Evolutionary conservation across 2,797 vertebrate genomes (phyloP), one percentile per base, ranked within the genome.

Genomic region (Acestrorhynchus altus): DNA sequence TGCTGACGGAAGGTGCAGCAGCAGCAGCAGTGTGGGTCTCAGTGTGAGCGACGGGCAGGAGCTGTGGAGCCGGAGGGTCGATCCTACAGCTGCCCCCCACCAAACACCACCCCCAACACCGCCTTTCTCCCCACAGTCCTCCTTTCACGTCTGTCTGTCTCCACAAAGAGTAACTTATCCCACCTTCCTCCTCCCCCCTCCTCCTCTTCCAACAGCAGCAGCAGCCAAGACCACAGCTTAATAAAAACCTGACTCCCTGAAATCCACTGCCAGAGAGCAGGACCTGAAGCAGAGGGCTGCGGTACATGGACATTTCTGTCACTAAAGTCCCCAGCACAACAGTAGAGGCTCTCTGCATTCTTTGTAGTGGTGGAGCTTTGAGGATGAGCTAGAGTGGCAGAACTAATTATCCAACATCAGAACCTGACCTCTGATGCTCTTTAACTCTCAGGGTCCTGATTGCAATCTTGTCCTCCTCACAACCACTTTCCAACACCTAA

Each of bases 121-220:
- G 63, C 49, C 91, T 89, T 91, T 86, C 73, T 57, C 70, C 31
- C 28, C 52, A 57, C 92, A 93, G 90, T 89, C 91, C 87, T 89
- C 90, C 93, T 94, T 95, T 95, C 93, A 94, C 91, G 93, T 93
- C 91, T 89, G 92, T 92, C 88, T 88, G 82, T 88, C 90, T 88
- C 92, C 92, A 95, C 93, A 95, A 95, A 95, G 93, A 91, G 89
- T 78, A 91, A 90, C 93, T 95, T 95, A 95, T 95, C 92, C 93
- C 86, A 84, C 84, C 85, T 90, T 88, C 84, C 71, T n/a, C 67
- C 74, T 20, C 0, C 44, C 60, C 69, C 84, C 28, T 89, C 91
- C 88, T 92, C 90, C 60, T 72, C 84, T 26, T 89, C 91, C 88
- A 92, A 90, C 72, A 76, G 70, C 90, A 93, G 88, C 87, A 73